phyloP scores from a whole-genome alignment of 2,888 invertebrate species.

The Tenthredo distinguenda region DNA sequence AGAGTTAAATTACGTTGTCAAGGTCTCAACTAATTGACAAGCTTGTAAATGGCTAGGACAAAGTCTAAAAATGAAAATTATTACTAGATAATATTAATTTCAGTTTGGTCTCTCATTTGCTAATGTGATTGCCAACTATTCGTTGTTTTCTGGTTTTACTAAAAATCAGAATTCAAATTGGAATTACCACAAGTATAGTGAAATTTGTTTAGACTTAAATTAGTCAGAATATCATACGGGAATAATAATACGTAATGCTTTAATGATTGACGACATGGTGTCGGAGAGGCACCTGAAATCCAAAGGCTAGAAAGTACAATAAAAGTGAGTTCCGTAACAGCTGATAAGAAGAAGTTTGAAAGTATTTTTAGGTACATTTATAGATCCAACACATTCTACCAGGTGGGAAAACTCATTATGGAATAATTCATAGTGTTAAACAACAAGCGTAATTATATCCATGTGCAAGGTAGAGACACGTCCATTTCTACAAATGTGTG shows the following conservation, averaged over 20 bases:
- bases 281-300: conserved; percentile 1
- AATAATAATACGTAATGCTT: background rate
- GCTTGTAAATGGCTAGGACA: background rate
- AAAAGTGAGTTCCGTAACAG: background rate
- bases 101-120: background rate
- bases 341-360: background rate
- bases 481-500: conserved; percentile 26
- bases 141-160: background rate
- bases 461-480: conserved; percentile 24
- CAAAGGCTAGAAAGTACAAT: conserved; percentile 14
- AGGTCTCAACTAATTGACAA: background rate
- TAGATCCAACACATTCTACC: background rate
- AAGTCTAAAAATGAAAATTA: background rate
- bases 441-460: conserved; percentile 10
- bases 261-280: background rate
- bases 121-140: background rate
- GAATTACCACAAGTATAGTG: background rate
- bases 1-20: background rate
- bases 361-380: conserved; percentile 14
- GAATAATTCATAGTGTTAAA: conserved; percentile 5
- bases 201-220: background rate
- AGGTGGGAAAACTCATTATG: conserved; percentile 8
- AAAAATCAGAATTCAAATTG: background rate
- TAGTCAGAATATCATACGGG: background rate
- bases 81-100: background rate